phyloP scores from a whole-genome alignment of 30 jellyfish, hydroid and myxozoan species.

The Nemopilema nomurai region DNA sequence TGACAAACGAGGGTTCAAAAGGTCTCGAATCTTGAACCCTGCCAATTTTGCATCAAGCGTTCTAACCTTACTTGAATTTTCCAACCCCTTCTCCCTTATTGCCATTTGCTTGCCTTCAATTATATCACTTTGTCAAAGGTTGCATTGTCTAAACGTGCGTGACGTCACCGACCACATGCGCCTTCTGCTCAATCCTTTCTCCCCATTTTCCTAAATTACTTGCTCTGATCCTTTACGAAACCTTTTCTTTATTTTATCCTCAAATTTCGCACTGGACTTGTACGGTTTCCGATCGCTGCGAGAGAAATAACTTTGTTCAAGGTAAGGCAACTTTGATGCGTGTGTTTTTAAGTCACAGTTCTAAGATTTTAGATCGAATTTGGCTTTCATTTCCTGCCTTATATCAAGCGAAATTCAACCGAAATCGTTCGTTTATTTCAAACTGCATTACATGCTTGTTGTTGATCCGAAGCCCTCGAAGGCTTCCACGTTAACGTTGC shows the following conservation, averaged over 20 bases:
- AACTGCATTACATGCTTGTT: constrained; percentile 71
- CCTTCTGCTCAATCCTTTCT: constrained; percentile 87
- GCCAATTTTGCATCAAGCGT: no score
- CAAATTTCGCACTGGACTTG: constrained; percentile 60
- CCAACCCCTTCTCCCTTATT: neutral
- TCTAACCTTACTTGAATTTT: neutral
- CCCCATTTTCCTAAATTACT: constrained; percentile 87
- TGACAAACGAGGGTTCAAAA: no score
- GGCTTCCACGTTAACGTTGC: constrained; percentile 43
- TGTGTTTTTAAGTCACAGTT: constrained; percentile 21
- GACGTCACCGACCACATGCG: constrained; percentile 98
- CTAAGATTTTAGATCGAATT: constrained; percentile 2
- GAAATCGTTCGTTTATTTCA: constrained; percentile 67
- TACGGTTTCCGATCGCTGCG: constrained; percentile 32
- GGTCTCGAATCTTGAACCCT: no score
- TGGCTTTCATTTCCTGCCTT: constrained; percentile 23
- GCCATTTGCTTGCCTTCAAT: constrained; percentile 65
- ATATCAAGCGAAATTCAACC: constrained; percentile 33
- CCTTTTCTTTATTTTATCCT: constrained; percentile 79
- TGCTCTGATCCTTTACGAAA: constrained; percentile 83
- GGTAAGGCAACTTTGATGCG: constrained; percentile 21
- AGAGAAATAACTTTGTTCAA: constrained; percentile 10
- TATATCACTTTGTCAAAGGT: constrained; percentile 49
- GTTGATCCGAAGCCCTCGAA: constrained; percentile 79
- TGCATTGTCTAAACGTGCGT: constrained; percentile 68